Evolutionary conservation across 2,797 vertebrate species (phyloP), one percentile per base, ranked within the genome.

Genomic region (Champsocephalus esox): DNA sequence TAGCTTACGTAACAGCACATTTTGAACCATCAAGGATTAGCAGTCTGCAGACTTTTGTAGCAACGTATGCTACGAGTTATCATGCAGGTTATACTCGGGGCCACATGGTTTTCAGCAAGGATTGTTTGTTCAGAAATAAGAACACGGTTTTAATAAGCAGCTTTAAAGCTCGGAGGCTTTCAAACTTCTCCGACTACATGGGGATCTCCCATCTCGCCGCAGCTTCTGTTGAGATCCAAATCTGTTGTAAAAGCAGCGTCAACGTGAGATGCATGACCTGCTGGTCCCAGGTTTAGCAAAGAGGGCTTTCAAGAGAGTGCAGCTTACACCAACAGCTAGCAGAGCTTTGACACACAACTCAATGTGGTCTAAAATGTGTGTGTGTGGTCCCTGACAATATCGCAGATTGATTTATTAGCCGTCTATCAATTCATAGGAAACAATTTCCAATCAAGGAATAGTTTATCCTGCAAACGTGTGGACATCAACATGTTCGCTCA

Each of bases 251-350:
- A 52, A 10, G 63, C 8, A 17, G 63, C 54, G 13, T 59, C 64
- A 73, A 69, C 72, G 38, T 52, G 81, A 79, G 3, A 44, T 55
- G 4, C 5, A 44, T 71, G 69, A 84, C 69, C 75, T 73, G 67
- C 79, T 80, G 71, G 50, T 83, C 59, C 68, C 66, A 64, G 50
- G 50, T 55, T 38, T 58, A 68, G 58, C 46, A 43, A 38, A 19
- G 3, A 66, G 9, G 16, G 52, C 43, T 57, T 65, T 79, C 16
- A 21, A 64, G 56, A 57, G 28, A 12, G 60, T 24, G 44, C 41
- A 3, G 57, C 46, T 21, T 14, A 1, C 16, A 46, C 34, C 19
- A 45, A 48, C 10, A 58, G 13, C 24, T 10, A 10, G 51, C 66
- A 12, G 4, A 11, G 2, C 43, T 62, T 60, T 34, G 46, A 28